Conservation (phyloP, 2,888 invertebrate species). For the Drosophila paramelanica region DNA sequence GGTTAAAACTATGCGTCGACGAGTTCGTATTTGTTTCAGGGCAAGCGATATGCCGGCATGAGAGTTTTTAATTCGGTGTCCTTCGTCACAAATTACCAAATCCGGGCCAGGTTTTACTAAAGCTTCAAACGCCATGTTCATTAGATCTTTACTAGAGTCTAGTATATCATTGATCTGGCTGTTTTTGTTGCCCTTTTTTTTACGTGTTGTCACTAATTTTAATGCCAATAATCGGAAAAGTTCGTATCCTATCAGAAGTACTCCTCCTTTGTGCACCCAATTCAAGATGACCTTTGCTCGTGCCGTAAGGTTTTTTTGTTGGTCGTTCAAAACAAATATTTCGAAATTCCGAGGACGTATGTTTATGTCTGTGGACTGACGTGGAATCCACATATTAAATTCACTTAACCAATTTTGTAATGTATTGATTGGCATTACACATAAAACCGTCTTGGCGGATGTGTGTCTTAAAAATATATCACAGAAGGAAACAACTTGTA, state of each 20-base stretch:
- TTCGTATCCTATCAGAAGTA: conserved; percentile 98
- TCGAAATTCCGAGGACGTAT: conserved; percentile 93
- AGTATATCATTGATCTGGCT: conserved; percentile 80
- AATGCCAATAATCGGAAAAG: conserved; percentile 95
- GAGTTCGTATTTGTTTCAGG: conserved; percentile 96
- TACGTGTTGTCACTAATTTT: conserved; percentile 87
- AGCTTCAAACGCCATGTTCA: conserved; percentile 93
- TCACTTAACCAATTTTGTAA: conserved; percentile 99
- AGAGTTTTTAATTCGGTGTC: conserved; percentile 98
- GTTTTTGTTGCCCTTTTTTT: conserved; percentile 86
- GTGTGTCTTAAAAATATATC: conserved; percentile 98
- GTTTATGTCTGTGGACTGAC: conserved; percentile 88
- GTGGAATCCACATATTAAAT: conserved; percentile 98
- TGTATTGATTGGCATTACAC: conserved; percentile 99
- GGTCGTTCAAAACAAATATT: conserved; percentile 96
- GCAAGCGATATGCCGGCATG: conserved; percentile 98
- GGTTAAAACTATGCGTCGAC: conserved; percentile 96
- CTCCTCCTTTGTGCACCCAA: conserved; percentile 96
- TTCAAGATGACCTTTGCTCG: conserved; percentile 94
- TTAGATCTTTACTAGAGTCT: conserved; percentile 89
- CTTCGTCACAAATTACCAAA: conserved; percentile 97
- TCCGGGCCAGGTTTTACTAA: conserved; percentile 96
- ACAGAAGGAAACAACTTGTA: conserved; percentile 97
- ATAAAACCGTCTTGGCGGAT: conserved; percentile 93
- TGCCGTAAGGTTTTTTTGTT: conserved; percentile 95